Evolutionary conservation across 2,888 invertebrate species (phyloP).

Genomic region (Stomorhina lunata): DNA sequence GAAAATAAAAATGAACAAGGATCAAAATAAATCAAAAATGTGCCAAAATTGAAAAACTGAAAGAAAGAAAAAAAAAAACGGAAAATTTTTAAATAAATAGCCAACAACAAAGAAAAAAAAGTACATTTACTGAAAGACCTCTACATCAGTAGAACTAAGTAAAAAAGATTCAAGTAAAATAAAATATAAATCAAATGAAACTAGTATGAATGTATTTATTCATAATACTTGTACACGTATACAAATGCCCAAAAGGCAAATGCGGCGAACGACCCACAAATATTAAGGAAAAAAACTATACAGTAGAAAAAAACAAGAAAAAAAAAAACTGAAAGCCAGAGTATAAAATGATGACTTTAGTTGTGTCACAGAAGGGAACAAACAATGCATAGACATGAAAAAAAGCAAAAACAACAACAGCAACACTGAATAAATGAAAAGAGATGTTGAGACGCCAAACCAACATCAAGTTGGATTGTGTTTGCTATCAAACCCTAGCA

Average conservation of each 20-base stretch:
- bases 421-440: conserved; percentile 43
- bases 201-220: conserved; percentile 8
- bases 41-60: conserved; percentile 53
- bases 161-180: conserved; percentile 20
- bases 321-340: conserved; percentile 29
- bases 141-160: not conserved
- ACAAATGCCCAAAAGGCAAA: conserved; percentile 62
- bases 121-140: conserved; percentile 32
- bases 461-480: conserved; percentile 36
- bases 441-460: conserved; percentile 60
- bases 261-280: conserved; percentile 64
- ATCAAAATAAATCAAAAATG: conserved; percentile 64
- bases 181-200: conserved; percentile 49
- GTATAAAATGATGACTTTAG: conserved; percentile 63
- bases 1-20: conserved; percentile 25
- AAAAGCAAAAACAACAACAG: not conserved
- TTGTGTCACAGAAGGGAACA: conserved; percentile 58
- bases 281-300: not conserved
- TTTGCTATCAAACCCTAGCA: conserved; percentile 20
- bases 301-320: not conserved
- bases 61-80: conserved; percentile 17
- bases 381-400: conserved; percentile 54
- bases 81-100: not conserved
- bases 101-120: conserved; percentile 2
- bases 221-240: conserved; percentile 62